These are phyloP conservation scores for Channa argus DNA, from an alignment of 2,113 vertebrate species.

Conservation along the genomic window DNA sequence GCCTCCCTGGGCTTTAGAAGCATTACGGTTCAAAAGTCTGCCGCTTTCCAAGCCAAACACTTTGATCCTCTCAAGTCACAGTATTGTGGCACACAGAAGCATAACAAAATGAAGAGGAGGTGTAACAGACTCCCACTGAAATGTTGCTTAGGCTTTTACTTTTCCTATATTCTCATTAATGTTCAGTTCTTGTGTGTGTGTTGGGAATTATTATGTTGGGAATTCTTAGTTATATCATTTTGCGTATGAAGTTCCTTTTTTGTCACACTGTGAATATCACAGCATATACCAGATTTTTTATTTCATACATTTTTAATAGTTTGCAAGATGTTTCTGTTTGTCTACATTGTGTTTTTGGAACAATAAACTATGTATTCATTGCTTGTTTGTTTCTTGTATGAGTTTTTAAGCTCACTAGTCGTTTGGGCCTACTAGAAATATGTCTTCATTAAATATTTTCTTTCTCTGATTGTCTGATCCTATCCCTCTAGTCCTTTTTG, in stretches of 20 bases:
- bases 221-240: conserved; percentile 1
- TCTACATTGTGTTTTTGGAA: not conserved
- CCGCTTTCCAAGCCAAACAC: conserved; percentile 54
- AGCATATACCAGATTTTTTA: not conserved
- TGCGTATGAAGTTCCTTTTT: too few species aligned
- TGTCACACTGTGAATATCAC: not conserved
- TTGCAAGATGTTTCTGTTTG: not conserved
- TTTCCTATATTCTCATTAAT: conserved; percentile 12
- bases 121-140: conserved; percentile 25
- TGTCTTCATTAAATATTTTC: conserved; percentile 11
- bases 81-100: conserved; percentile 36
- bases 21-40: conserved; percentile 63
- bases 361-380: not conserved
- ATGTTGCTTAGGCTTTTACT: conserved; percentile 11
- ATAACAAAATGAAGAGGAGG: conserved; percentile 32
- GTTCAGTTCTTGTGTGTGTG: not conserved
- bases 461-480: not conserved
- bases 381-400: not conserved
- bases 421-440: conserved; percentile 18
- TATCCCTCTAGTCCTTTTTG: conserved; percentile 11
- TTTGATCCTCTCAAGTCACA: conserved; percentile 63
- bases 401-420: not conserved
- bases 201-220: not conserved
- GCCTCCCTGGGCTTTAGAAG: conserved; percentile 58
- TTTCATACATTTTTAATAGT: conserved; percentile 13